Evolutionary conservation across 2,888 invertebrate species (phyloP).

Genomic region (Sminthurinus aureus): DNA sequence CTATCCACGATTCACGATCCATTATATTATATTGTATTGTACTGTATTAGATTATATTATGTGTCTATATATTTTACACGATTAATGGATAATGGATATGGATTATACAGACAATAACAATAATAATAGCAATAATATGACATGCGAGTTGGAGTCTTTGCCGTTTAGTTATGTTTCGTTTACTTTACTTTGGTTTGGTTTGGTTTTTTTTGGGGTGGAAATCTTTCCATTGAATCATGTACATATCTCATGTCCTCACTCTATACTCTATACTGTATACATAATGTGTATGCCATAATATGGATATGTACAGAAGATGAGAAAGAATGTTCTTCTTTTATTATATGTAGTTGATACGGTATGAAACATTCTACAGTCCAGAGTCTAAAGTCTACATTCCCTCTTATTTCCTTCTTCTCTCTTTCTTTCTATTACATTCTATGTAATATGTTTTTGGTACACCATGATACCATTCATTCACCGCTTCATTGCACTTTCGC

Average conservation of each 20-base stretch:
- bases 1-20: background rate
- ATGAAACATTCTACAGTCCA: too few species aligned
- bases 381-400: too few species aligned
- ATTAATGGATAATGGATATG: conserved; percentile 1
- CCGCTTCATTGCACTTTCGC: conserved; percentile 31
- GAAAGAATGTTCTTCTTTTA: too few species aligned
- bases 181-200: too few species aligned
- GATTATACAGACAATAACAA: background rate
- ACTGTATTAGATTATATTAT: too few species aligned
- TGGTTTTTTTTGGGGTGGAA: background rate
- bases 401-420: background rate
- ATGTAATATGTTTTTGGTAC: background rate
- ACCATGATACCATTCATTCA: conserved; percentile 26
- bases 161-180: background rate
- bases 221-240: background rate
- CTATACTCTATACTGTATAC: too few species aligned
- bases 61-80: background rate
- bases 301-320: too few species aligned
- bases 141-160: background rate
- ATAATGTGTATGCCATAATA: too few species aligned
- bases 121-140: background rate
- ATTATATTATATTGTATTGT: too few species aligned
- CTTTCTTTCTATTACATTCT: background rate
- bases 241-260: background rate
- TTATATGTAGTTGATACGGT: too few species aligned